Base-by-base conservation (phyloP, 1,140 invertebrate genomes). In the Antheraea pernyi region DNA sequence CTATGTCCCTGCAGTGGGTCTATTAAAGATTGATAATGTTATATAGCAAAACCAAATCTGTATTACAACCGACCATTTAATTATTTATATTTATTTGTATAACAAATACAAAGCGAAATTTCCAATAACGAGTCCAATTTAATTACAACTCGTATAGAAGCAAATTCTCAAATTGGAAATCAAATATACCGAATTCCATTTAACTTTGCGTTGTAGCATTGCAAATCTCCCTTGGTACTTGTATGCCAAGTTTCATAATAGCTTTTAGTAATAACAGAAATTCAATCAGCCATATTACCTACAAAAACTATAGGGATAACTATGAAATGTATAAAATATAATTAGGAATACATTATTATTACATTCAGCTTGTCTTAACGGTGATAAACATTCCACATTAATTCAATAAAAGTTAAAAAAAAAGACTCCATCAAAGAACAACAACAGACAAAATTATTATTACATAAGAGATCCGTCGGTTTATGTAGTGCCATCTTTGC, bases 121-220 rank as follows among this genome's bases (percentile, higher is more conserved):
- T 53, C 6, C 46, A 53, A 16, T 16, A 42, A 42, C 39, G 39
- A 42, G 1, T 0, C 16, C 46, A 6, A 53, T 53, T 7, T 53
- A 53, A 53, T 53, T 53, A 53, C 9, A 53, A 16, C 16, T 11
- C 6, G 16, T 16, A 16, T 53, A 6, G 46, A 68, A 59, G 69
- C 58, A 65, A 70, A 73, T 70, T 75, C 61, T 62, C 61, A 74
- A 71, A 72, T 68, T 69, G 65, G 58, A 46, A 70, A 65, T 73
- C 67, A 76, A 79, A 77, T 75, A 80, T 68, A 73, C 63, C 59
- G 77, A 79, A 78, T 81, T 81, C 78, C 71, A 83, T 76, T 79
- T 75, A 79, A 79, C 68, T 75, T 67, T 19, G 71, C 78, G 70
- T 61, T 75, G 68, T 73, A 79, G 78, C 76, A 16, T 16, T 53